Evolutionary conservation across 2,113 vertebrate species (phyloP).

Genomic region (Vulpes vulpes): DNA sequence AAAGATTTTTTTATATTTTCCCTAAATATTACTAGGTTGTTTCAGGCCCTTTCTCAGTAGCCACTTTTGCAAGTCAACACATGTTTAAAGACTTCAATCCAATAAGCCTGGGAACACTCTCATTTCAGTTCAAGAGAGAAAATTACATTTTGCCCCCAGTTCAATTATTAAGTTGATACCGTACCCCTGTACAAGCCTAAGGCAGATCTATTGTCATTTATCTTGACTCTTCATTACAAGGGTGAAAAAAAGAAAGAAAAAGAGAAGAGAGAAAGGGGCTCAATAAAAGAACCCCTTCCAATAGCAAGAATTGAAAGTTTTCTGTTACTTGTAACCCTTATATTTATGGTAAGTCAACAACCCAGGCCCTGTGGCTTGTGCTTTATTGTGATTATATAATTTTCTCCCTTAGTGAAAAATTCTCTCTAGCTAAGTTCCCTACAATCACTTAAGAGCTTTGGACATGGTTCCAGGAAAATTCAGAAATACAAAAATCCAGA

Average conservation of each 20-base stretch:
- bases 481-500: not conserved
- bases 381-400: not conserved
- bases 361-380: not conserved
- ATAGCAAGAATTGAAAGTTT: not conserved
- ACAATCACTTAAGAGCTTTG: not conserved
- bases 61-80: not conserved
- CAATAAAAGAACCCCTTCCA: not conserved
- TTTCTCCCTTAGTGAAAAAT: constrained; percentile 25
- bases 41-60: not conserved
- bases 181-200: not conserved
- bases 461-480: constrained; percentile 1
- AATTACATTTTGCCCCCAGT: constrained; percentile 40
- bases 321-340: not conserved
- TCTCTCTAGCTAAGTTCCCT: constrained; percentile 4
- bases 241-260: not conserved
- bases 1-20: not conserved
- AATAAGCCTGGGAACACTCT: not conserved
- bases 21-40: not conserved
- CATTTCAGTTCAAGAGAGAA: constrained; percentile 34
- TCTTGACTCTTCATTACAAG: constrained; percentile 4
- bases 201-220: not conserved
- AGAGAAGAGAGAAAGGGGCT: not conserved
- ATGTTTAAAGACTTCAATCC: not conserved
- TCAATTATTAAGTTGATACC: constrained; percentile 25
- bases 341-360: not conserved